Evolutionary conservation across 1,140 invertebrate genomes (phyloP), one percentile per base, ranked within the genome.

Genomic region (Pentalonia nigronervosa): DNA sequence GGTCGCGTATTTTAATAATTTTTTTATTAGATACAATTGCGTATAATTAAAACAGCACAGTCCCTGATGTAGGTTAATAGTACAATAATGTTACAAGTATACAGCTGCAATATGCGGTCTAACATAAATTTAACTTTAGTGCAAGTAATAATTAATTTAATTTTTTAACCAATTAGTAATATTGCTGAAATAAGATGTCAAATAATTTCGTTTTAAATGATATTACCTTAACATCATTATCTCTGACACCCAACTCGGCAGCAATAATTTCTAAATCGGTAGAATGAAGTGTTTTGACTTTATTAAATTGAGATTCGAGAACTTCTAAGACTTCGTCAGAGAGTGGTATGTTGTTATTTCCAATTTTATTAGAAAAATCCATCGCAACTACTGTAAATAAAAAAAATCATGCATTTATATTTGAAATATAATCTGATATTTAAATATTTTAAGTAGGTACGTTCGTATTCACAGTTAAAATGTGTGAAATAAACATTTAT

Each of bases 201-300:
- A 76, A 76, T 17, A 4, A 17, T n/a, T 76, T n/a, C n/a, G 17
- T n/a, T 76, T 76, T 76, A n/a, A n/a, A n/a, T n/a, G 1, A 76
- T 76, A 67, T 67, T 94, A 96, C 96, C 94, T 96, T 95, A 36
- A 96, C 96, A 83, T 96, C 95, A 76, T 95, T 94, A 93, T 96
- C 96, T 36, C 95, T 94, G 25, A 96, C 95, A 34, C 96, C 96
- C 14, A 95, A 96, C 94, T 96, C 96, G 9, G 96, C 96, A 47
- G 96, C 96, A 8, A 96, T 94, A 9, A 96, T 95, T 25, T 96
- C 95, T 53, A 96, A 94, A 93, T 96, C 96, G 76, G 95, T 95
- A 25, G 95, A 94, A 93, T 96, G 95, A n/a, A 96, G 95, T 41
- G 95, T 96, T 93, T 96, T 96, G 34, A 95, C 95, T 93, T 95